phyloP scores from a whole-genome alignment of 2,888 invertebrate species.

The Temnothorax unifasciatus region DNA sequence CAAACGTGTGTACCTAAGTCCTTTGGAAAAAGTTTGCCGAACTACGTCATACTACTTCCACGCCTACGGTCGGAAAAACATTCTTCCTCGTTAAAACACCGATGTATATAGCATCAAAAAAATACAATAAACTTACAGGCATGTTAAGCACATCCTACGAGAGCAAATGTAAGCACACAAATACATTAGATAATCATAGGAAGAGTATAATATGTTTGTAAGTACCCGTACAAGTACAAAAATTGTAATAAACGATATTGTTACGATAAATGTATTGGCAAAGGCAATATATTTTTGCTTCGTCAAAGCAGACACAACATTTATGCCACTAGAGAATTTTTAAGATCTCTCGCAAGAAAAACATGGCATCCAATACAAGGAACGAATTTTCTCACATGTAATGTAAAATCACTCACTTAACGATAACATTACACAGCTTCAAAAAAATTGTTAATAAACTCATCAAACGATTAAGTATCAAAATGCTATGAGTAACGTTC shows the following conservation, averaged over 20 bases:
- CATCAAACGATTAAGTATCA: constrained; percentile 38
- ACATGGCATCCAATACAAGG: not conserved
- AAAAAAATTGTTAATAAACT: constrained; percentile 26
- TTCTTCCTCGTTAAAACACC: constrained; percentile 45
- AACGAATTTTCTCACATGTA: not conserved
- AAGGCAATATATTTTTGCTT: not conserved
- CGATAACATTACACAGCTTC: not conserved
- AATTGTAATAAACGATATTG: constrained; percentile 37
- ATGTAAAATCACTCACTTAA: constrained; percentile 19
- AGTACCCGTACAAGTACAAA: constrained; percentile 53
- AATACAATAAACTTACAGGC: constrained; percentile 84
- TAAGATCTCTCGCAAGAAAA: constrained; percentile 3
- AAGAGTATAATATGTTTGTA: constrained; percentile 57
- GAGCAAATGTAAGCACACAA: constrained; percentile 85
- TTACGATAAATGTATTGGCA: not conserved
- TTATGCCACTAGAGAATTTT: not conserved
- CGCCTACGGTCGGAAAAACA: constrained; percentile 23
- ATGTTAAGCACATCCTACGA: constrained; percentile 85
- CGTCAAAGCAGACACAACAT: not conserved
- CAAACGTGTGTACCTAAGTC: not conserved
- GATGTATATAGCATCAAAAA: constrained; percentile 68
- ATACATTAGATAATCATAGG: constrained; percentile 75
- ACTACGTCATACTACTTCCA: constrained; percentile 17
- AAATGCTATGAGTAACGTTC: constrained; percentile 53
- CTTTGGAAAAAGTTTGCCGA: not conserved